These are phyloP conservation scores for Cheilosia pagana DNA, from an alignment of 2,888 invertebrate species.

Conservation along the genomic window DNA sequence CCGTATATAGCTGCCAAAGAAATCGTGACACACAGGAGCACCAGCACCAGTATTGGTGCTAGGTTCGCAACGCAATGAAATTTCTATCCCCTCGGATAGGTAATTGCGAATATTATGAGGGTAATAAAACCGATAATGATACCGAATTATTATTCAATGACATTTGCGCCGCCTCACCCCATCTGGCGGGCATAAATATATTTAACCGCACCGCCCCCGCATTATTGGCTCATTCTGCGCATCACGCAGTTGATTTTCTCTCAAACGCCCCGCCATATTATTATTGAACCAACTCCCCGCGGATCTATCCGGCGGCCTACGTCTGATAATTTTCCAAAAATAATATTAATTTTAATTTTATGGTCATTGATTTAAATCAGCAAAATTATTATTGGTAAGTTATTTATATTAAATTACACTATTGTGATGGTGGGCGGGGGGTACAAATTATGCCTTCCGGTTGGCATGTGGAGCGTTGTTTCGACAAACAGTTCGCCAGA, in stretches of 20 bases:
- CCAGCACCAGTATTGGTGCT: neutral
- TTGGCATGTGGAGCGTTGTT: neutral
- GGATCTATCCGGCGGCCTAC: conserved; percentile 42
- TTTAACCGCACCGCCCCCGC: neutral
- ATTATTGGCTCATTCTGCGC: conserved; percentile 17
- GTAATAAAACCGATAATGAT: conserved; percentile 79
- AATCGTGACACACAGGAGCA: conserved; percentile 11
- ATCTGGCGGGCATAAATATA: conserved; percentile 25
- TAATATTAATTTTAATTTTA: conserved; percentile 77
- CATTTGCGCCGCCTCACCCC: conserved; percentile 67
- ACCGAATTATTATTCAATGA: conserved; percentile 79
- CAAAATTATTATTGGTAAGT: conserved; percentile 72
- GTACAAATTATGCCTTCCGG: conserved; percentile 13
- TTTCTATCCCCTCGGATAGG: conserved; percentile 68
- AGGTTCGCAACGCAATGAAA: conserved; percentile 48
- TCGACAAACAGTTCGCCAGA: conserved; percentile 7
- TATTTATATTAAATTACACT: conserved; percentile 71
- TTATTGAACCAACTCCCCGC: conserved; percentile 59
- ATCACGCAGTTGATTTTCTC: conserved; percentile 57
- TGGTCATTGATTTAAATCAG: conserved; percentile 77
- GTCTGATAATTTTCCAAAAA: conserved; percentile 73
- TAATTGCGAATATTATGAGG: conserved; percentile 73
- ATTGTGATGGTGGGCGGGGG: neutral
- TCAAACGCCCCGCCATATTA: conserved; percentile 67
- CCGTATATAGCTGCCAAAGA: neutral